Evolutionary conservation across 2,888 invertebrate species (phyloP).

Genomic region (Nephrotoma guestfalica): DNA sequence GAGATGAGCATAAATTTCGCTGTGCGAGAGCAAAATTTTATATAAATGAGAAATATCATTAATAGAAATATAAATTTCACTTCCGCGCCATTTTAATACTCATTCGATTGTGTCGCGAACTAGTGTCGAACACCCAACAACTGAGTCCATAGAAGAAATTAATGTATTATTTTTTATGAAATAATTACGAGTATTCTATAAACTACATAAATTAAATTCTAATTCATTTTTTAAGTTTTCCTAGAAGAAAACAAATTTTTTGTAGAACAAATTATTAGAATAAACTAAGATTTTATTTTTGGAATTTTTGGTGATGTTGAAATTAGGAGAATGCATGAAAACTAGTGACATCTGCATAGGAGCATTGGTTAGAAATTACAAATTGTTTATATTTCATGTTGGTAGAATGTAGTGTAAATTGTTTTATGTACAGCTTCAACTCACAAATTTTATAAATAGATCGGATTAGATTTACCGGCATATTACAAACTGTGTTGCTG

Average conservation of each 20-base stretch:
- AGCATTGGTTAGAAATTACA: not conserved
- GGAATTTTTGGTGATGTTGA: not conserved
- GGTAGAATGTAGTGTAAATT: not conserved
- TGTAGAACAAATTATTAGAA: not conserved
- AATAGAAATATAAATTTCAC: constrained; percentile 1
- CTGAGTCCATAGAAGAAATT: not conserved
- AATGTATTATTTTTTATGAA: constrained; percentile 2
- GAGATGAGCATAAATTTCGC: not conserved
- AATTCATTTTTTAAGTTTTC: not conserved
- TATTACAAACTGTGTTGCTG: too few species aligned
- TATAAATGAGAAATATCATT: not conserved
- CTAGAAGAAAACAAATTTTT: constrained; percentile 4
- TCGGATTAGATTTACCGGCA: too few species aligned
- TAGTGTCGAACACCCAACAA: not conserved
- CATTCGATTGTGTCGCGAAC: not conserved
- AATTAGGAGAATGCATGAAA: not conserved
- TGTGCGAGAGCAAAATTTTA: not conserved
- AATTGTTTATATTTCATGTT: not conserved
- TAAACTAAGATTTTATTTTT: not conserved
- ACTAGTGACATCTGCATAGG: not conserved
- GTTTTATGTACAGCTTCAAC: too few species aligned
- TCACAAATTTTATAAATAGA: too few species aligned
- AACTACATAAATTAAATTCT: constrained; percentile 1
- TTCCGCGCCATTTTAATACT: constrained; percentile 6
- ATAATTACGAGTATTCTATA: not conserved